Evolutionary conservation across 2,113 vertebrate species (phyloP).

Genomic region (Pseudorectes ferrugineus): DNA sequence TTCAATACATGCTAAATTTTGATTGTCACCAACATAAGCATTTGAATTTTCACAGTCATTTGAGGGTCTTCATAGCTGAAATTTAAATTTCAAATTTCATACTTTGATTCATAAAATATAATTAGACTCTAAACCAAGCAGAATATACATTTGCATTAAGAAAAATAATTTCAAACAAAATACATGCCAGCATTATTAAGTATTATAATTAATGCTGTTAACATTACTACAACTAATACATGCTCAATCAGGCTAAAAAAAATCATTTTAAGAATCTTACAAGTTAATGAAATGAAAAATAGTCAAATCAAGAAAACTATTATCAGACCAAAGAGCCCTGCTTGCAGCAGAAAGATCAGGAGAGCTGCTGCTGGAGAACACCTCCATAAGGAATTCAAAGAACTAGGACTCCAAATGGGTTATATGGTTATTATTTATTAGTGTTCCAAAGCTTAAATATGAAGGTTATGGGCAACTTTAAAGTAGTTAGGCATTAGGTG

Average conservation of each 20-base stretch:
- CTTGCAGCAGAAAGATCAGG: neutral
- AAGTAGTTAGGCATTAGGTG: neutral
- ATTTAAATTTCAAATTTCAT: slow-evolving; percentile 1
- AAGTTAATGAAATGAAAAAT: neutral
- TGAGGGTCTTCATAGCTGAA: neutral
- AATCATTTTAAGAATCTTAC: neutral
- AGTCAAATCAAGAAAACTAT: neutral
- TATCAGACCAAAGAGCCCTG: neutral
- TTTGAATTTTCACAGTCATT: neutral
- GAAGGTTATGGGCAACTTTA: neutral
- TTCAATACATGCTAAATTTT: neutral
- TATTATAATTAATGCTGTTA: neutral
- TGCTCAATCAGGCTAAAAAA: neutral
- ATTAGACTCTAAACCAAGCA: neutral
- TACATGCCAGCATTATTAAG: neutral
- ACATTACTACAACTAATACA: neutral
- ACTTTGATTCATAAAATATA: neutral
- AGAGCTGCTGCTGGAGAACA: neutral
- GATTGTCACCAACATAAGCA: neutral
- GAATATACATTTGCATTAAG: neutral
- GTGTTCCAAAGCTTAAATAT: neutral
- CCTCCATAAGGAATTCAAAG: neutral
- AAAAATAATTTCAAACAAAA: neutral
- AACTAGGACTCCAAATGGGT: neutral
- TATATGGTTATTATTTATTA: neutral